Evolutionary conservation across 2,113 vertebrate species (phyloP).

Genomic region (Serilophus lunatus): DNA sequence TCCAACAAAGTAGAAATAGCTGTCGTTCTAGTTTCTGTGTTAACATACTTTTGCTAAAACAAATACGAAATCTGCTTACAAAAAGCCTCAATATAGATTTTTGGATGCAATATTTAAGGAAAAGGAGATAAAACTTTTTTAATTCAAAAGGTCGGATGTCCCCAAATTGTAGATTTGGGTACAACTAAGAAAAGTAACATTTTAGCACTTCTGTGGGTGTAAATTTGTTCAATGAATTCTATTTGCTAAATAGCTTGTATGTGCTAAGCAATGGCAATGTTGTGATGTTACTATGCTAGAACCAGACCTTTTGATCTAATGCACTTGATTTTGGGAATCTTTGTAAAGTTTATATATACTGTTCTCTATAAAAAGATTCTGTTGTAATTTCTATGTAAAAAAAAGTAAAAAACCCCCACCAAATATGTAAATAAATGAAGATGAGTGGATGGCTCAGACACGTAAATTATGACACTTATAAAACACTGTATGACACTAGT

Average conservation of each 20-base stretch:
- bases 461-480: background rate
- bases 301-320: background rate
- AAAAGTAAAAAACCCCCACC: background rate
- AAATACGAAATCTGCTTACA: background rate
- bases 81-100: background rate
- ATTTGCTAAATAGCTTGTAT: background rate
- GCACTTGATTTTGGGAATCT: background rate
- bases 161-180: background rate
- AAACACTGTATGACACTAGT: background rate
- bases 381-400: background rate
- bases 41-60: background rate
- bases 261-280: background rate
- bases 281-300: background rate
- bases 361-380: background rate
- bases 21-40: background rate
- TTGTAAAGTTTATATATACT: background rate
- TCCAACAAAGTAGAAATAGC: background rate
- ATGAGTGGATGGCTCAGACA: background rate
- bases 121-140: background rate
- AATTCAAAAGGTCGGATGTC: too few species aligned
- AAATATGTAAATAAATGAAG: background rate
- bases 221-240: background rate
- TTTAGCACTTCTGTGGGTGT: background rate
- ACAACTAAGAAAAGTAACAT: background rate
- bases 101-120: background rate